A percentile compares a stretch with the other conserved stretches of the same genome.
These are phyloP conservation scores for Tenthredo mesomela DNA, from an alignment of 2,888 invertebrate species.

Conservation along the genomic window DNA sequence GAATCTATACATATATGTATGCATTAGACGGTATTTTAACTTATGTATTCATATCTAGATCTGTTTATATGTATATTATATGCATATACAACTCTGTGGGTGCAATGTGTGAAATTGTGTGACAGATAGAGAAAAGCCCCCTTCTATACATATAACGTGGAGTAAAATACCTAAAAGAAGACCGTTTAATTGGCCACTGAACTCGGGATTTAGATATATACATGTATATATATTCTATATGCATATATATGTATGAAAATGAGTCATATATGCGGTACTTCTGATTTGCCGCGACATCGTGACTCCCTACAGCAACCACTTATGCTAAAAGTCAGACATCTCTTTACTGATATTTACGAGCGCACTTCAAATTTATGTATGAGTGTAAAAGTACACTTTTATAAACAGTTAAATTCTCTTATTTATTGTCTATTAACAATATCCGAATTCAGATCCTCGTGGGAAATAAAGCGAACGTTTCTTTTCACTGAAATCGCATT, in stretches of 20 bases:
- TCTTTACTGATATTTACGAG: conserved; percentile 25
- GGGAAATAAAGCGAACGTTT: too few relatives aligned
- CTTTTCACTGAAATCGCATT: too few relatives aligned
- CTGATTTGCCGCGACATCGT: not conserved
- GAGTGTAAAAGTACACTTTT: conserved; percentile 1
- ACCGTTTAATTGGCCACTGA: conserved; percentile 38
- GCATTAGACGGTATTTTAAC: not conserved
- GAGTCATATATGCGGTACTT: not conserved
- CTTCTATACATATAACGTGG: not conserved
- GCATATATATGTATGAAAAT: not conserved
- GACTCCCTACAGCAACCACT: not conserved
- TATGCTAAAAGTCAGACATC: conserved; percentile 32
- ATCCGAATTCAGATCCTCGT: not conserved
- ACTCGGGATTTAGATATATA: conserved; percentile 11
- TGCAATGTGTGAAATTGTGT: not conserved
- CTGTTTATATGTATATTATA: not conserved
- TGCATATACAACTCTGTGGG: too few relatives aligned
- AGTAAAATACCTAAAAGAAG: not conserved
- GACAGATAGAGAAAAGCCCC: not conserved
- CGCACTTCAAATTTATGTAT: not conserved
- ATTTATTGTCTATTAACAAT: not conserved
- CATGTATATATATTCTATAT: not conserved
- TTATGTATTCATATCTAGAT: not conserved
- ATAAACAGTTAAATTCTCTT: not conserved
- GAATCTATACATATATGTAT: not conserved